These are phyloP conservation scores for Erebia ligea DNA, from an alignment of 2,888 invertebrate genomes.

Conservation along the genomic window DNA sequence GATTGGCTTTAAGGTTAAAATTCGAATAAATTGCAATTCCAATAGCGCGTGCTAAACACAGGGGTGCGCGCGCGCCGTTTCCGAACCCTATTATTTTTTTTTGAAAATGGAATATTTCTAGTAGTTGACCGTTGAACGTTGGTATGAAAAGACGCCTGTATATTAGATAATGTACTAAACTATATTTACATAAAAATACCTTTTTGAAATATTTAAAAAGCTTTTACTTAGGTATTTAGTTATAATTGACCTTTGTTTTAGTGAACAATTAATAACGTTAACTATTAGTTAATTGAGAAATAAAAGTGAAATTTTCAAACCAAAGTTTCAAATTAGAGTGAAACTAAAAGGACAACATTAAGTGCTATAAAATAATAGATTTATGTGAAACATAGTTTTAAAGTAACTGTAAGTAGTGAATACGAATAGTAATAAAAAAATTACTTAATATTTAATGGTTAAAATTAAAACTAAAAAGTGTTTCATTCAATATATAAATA, in stretches of 20 bases:
- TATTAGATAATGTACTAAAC: neutral
- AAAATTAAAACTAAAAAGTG: too few relatives aligned
- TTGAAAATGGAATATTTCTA: slow-evolving; percentile 58
- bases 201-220: neutral
- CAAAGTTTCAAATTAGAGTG: too few relatives aligned
- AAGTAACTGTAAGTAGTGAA: too few relatives aligned
- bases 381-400: too few relatives aligned
- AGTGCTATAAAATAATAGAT: too few relatives aligned
- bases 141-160: slow-evolving; percentile 49
- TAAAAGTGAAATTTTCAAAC: too few relatives aligned
- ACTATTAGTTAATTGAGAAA: too few relatives aligned
- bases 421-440: too few relatives aligned
- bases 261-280: neutral
- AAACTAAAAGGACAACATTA: too few relatives aligned
- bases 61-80: slow-evolving; percentile 77
- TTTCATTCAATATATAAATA: too few relatives aligned
- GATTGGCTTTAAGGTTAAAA: slow-evolving; percentile 35
- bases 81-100: slow-evolving; percentile 66
- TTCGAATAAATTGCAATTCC: slow-evolving; percentile 40
- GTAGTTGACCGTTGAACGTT: slow-evolving; percentile 71
- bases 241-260: neutral
- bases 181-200: neutral
- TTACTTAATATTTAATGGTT: too few relatives aligned
- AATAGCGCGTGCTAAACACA: slow-evolving; percentile 69
- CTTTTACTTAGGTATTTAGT: neutral